These are phyloP conservation scores for Calosoma granatense DNA, from an alignment of 1,140 invertebrate species.

Conservation along the genomic window DNA sequence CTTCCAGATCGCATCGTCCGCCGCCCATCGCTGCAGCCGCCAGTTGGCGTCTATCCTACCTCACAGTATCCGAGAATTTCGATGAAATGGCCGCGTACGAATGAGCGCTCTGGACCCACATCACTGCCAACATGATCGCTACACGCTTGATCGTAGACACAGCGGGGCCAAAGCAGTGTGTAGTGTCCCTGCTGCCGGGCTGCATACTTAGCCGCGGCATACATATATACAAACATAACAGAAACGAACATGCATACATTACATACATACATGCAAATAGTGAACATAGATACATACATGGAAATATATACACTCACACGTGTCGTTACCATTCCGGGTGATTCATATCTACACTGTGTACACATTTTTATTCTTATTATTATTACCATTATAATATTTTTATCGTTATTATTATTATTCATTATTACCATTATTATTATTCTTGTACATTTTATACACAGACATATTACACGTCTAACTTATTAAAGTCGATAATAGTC, in stretches of 20 bases:
- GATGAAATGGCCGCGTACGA: background rate
- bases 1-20: background rate
- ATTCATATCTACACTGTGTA: background rate
- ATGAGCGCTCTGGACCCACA: conserved; percentile 16
- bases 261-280: background rate
- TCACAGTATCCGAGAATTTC: background rate
- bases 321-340: conserved; percentile 1
- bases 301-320: background rate
- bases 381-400: background rate
- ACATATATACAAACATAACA: background rate
- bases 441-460: background rate
- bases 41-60: background rate
- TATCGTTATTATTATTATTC: background rate
- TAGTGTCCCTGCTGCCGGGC: conserved; percentile 4
- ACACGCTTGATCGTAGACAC: background rate
- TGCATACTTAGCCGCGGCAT: no score
- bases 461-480: background rate
- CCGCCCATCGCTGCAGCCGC: background rate
- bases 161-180: conserved; percentile 10
- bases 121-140: conserved; percentile 28
- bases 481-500: background rate
- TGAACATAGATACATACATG: background rate
- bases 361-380: background rate
- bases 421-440: background rate
- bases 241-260: no score